Percentiles rank a stretch among this genome's conserved stretches.
Evolutionary conservation across 2,888 invertebrate genomes (phyloP).

Genomic region (Idaea aversata): DNA sequence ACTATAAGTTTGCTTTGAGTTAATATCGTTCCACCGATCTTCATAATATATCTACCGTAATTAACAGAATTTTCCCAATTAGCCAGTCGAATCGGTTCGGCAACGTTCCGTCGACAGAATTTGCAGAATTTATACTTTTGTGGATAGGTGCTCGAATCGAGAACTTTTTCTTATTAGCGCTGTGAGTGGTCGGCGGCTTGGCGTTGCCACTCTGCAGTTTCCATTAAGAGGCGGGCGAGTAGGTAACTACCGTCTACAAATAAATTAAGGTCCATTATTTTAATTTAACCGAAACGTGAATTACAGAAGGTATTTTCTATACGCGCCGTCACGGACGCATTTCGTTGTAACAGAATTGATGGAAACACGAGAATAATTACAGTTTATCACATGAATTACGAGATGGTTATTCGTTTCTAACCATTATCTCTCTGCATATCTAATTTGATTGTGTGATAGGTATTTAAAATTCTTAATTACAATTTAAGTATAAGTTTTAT

Average conservation of each 20-base stretch:
- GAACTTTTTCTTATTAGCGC: conserved; percentile 30
- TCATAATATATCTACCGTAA: conserved; percentile 16
- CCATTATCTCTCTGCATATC: background rate
- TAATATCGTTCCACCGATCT: conserved; percentile 18
- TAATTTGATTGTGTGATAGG: background rate
- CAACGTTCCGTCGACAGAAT: conserved; percentile 11
- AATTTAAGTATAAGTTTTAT: background rate
- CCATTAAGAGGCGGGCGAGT: conserved; percentile 31
- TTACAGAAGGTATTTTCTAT: conserved; percentile 32
- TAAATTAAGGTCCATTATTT: conserved; percentile 43
- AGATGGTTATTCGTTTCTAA: background rate
- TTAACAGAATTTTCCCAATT: conserved; percentile 20
- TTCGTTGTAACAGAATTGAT: conserved; percentile 27
- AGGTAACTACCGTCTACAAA: conserved; percentile 27
- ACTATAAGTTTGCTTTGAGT: background rate
- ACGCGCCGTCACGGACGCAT: conserved; percentile 22
- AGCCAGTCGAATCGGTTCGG: conserved; percentile 5
- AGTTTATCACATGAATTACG: background rate
- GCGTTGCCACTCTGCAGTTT: conserved; percentile 23
- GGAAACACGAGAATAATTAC: conserved; percentile 11
- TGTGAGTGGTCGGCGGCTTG: conserved; percentile 20
- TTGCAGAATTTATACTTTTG: conserved; percentile 10
- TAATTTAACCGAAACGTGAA: conserved; percentile 36
- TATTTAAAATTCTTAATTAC: background rate
- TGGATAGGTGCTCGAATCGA: conserved; percentile 8